Evolutionary conservation across 1,140 invertebrate genomes (phyloP), one percentile per base, ranked within the genome.

Genomic region (Drosophila eugracilis): DNA sequence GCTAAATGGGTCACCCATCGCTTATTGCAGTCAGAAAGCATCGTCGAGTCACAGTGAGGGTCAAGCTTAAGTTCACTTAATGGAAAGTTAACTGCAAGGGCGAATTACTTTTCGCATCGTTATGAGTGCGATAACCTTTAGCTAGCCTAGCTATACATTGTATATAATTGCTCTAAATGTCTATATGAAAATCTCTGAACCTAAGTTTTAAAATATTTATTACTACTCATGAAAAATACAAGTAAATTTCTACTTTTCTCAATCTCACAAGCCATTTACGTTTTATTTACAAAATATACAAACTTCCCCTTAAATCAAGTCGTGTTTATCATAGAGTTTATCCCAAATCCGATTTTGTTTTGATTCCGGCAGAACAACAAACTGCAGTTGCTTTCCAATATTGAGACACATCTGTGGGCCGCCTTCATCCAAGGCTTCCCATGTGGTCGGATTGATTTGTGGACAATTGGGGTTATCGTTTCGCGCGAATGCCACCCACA

Each of bases 401-500:
- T 93, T 89, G 0, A 93, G 65, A 53, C 91, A 92, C 45, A 81
- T 78, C 0, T 85, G 48, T 1, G 47, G 9, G 2, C 57, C 47
- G 12, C 41, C 28, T 1, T 73, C 10, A 1, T 75, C 54, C 1
- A 90, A 5, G 0, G 80, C 41, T 1, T 80, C 57, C 89, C 89
- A 91, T 1, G 21, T 36, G 14, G 52, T 37, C 0, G 73, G 45
- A 3, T 24, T 36, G 5, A 73, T 53, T 32, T 83, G 55, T 0
- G 66, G 19, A 26, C 74, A 76, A 32, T 90, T 90, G 14, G 90
- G 89, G 69, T 80, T 67, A 41, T 81, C 88, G 15, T 81, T 86
- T 3, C 69, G 73, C 0, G 92, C 92, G 66, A 92, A 93, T 1
- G 90, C 45, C 1, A 85, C 90, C 90, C 91, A 92, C 75, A 93